Evolutionary conservation across 1,140 invertebrate genomes (phyloP).

Genomic region (Drosophila nannoptera): DNA sequence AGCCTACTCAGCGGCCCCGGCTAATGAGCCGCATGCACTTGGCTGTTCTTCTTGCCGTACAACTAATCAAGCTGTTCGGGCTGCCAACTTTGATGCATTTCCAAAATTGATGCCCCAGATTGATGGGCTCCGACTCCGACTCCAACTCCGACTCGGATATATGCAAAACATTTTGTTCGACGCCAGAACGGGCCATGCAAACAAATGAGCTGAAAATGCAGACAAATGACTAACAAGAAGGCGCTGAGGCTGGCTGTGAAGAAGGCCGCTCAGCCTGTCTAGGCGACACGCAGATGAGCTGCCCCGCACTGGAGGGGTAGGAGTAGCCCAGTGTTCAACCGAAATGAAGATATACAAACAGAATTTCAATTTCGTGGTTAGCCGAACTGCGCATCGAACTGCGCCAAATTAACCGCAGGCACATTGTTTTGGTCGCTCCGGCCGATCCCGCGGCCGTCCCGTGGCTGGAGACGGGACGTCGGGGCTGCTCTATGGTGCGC

Average conservation of each 20-base stretch:
- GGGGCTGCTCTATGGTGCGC: conserved; percentile 26
- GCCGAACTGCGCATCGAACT: conserved; percentile 42
- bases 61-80: conserved; percentile 75
- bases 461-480: background rate
- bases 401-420: conserved; percentile 75
- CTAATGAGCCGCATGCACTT: conserved; percentile 72
- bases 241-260: conserved; percentile 53
- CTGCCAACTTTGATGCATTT: conserved; percentile 75
- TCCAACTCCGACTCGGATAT: conserved; percentile 52
- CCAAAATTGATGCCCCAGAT: conserved; percentile 70
- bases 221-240: conserved; percentile 66
- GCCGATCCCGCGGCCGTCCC: conserved; percentile 27
- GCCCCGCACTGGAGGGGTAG: background rate
- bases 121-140: conserved; percentile 38
- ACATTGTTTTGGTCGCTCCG: conserved; percentile 35
- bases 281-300: conserved; percentile 15
- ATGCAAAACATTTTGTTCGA: conserved; percentile 72
- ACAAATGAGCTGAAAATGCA: conserved; percentile 67
- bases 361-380: conserved; percentile 68
- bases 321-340: conserved; percentile 23
- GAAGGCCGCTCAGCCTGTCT: background rate
- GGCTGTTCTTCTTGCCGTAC: conserved; percentile 30
- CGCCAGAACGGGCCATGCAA: conserved; percentile 35
- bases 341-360: conserved; percentile 58
- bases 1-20: conserved; percentile 58